Base-by-base conservation (phyloP, 92 coral and sea anemone genomes). In the Ricordea florida region DNA sequence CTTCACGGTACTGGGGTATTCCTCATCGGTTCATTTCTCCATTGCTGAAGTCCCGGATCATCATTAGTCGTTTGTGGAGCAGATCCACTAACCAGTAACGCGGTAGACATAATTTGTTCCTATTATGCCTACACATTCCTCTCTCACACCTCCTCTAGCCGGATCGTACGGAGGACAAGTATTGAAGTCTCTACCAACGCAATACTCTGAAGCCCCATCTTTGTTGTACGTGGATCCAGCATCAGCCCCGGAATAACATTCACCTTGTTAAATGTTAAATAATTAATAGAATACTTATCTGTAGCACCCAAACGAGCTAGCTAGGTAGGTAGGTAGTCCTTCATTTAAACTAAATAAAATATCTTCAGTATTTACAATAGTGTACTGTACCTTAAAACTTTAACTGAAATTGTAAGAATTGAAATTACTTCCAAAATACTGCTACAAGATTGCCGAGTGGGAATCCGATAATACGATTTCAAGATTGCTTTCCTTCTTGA, bases 221-320 rank as follows among this genome's bases (percentile, higher is more conserved):
- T 42, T 87, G 33, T 32, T 36, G 74, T 68, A 91, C 10, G 83
- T 53, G 6, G n/a, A 59, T 42, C 51, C 77, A 3, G 79, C 86
- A 18, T 77, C 77, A 21, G 86, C 63, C 10, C 97, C 97, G 11
- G 91, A 83, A 86, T 85, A 88, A 30, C 97, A 91, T 36, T 91
- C 93, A 5, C 93, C 97, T 88, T n/a, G n/a, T n/a, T 30, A 37
- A 6, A 30, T 13, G 31, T 25, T 45, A n/a, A n/a, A n/a, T n/a
- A n/a, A n/a, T n/a, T n/a, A n/a, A n/a, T n/a, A n/a, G n/a, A n/a
- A n/a, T n/a, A n/a, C n/a, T n/a, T n/a, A n/a, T n/a, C n/a, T n/a
- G n/a, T n/a, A n/a, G n/a, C n/a, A n/a, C n/a, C n/a, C n/a, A n/a
- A n/a, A n/a, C n/a, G n/a, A n/a, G n/a, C n/a, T n/a, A n/a, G n/a